Evolutionary conservation across 2,888 invertebrate genomes (phyloP), one percentile per base, ranked within the genome.

Genomic region (Argyresthia goedartella): DNA sequence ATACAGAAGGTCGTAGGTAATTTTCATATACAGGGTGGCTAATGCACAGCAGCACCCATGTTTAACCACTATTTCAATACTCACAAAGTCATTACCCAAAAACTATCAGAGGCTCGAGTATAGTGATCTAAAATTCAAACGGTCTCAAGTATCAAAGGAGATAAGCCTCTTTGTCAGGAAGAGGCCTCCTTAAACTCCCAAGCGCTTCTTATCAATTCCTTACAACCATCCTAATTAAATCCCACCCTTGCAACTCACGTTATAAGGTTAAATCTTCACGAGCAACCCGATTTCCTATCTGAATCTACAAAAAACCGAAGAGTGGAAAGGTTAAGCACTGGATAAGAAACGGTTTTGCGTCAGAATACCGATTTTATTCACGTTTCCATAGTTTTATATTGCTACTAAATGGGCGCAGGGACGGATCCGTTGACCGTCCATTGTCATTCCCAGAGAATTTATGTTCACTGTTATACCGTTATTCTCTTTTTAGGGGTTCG

Each of bases 391-490:
- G 25, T 25, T 25, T 41, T 41, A 41, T 41, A 41, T 41, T 13
- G 13, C 41, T 41, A 41, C 13, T 41, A 41, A 41, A 9, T 41
- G 41, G 13, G 13, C 10, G n/a, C 11, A 41, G 13, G 39, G 2
- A 41, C 13, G 4, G 41, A 11, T 41, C 41, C 6, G 6, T 9
- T 41, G 13, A 11, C 41, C 41, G 13, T 41, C 14, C 10, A 14
- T 14, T 45, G 45, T 45, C 45, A 15, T 45, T 25, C 8, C 7
- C 16, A 13, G 45, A 45, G 59, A 64, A 63, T 69, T 68, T 72
- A 69, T 73, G 66, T 72, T 62, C 62, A 62, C 63, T 66, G 76
- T 77, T 76, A 77, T 80, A 72, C 74, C 77, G 71, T 72, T 72
- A 73, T 80, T 77, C 71, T 67, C 69, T 59, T 63, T 66, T 71